Evolutionary conservation across 2,797 vertebrate species (phyloP).

Genomic region (Enoplosus armatus): DNA sequence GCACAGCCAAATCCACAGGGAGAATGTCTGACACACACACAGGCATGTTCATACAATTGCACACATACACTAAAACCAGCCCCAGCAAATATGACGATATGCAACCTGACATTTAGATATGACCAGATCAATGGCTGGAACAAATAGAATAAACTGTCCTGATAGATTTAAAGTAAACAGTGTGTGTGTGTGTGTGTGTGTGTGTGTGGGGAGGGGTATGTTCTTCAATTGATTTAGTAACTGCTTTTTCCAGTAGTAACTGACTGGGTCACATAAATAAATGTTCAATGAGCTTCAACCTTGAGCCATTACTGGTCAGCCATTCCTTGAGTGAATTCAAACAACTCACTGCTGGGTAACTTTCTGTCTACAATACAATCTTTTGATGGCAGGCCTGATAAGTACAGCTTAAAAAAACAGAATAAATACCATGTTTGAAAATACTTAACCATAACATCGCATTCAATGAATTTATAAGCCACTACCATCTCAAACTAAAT

Average conservation of each 20-base stretch:
- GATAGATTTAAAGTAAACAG: conserved; percentile 55
- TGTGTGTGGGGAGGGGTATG: conserved; percentile 20
- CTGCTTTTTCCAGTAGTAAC: conserved; percentile 20
- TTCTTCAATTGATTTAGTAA: conserved; percentile 47
- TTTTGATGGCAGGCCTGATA: neutral
- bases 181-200: neutral
- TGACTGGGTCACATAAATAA: conserved; percentile 15
- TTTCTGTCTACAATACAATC: neutral
- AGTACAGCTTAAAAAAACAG: neutral
- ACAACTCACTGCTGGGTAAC: neutral
- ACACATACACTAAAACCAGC: conserved; percentile 20
- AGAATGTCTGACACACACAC: conserved; percentile 44
- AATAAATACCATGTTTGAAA: neutral
- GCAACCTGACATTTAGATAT: conserved; percentile 79
- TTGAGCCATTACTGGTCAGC: neutral
- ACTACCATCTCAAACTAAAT: neutral
- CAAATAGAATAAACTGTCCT: conserved; percentile 71
- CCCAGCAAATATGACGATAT: conserved; percentile 67
- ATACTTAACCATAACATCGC: neutral
- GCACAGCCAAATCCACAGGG: conserved; percentile 47
- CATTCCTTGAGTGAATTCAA: neutral
- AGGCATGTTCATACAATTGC: neutral
- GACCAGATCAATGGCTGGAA: conserved; percentile 75
- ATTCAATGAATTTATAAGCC: neutral
- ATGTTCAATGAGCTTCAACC: conserved; percentile 14